Base-by-base conservation (phyloP, 1,140 invertebrate genomes). In the Magallana ariakensis region DNA sequence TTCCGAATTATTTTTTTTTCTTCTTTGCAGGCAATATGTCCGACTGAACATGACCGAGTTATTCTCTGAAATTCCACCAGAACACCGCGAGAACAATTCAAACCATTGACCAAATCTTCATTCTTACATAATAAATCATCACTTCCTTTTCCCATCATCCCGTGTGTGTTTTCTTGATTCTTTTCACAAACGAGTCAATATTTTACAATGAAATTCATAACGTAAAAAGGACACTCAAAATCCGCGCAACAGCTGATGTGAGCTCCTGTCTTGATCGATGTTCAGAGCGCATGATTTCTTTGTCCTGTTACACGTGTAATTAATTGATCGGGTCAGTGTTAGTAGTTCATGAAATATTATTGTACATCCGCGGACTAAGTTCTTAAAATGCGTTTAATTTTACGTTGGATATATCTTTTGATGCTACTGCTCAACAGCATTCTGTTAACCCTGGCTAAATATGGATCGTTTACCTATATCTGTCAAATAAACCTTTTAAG, bases 31-130 rank as follows among this genome's bases (percentile, higher is more conserved):
- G 58, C 88, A 88, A 80, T 92, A 89, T 85, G 88, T 92, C 13
- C 86, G 84, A 70, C 84, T 92, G 15, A 91, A 92, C 62, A 91
- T 91, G 87, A 90, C 89, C 11, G 84, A 88, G 16, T 57, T 92
- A 57, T 92, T 92, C 84, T 83, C 55, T 54, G 88, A 89, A 62
- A 83, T 56, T 55, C 80, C 80, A 57, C 90, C 90, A 62, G 22
- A 82, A 85, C 66, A 13, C 11, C 22, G 15, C 33, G 22, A 75
- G 13, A 75, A 26, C 66, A 26, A 11, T 26, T 11, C 11, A 75
- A 26, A 13, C 9, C 66, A 13, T 13, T 60, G 6, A 60, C 58
- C 15, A 60, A 6, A 60, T 46, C 33, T 46, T 46, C 33, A 46
- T n/a, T n/a, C n/a, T n/a, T 46, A 46, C 33, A 46, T 46, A 46